Conservation (phyloP, 2,113 vertebrate genomes). For the Dipodomys ordii region DNA sequence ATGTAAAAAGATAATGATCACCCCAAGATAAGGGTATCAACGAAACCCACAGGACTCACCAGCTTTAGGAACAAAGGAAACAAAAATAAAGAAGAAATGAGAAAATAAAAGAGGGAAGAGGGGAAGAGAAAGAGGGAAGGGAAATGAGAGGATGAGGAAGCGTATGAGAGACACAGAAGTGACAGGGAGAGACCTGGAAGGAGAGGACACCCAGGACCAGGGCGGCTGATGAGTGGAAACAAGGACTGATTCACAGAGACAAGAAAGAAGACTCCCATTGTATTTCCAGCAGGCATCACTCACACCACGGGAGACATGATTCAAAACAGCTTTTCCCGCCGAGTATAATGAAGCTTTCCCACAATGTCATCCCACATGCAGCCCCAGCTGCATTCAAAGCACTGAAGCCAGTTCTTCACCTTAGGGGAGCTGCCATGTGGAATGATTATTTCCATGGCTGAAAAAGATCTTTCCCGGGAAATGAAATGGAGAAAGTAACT, state of each 20-base stretch:
- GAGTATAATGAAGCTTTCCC: background rate
- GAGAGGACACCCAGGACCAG: background rate
- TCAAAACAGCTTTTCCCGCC: constrained; percentile 39
- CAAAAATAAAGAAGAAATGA: background rate
- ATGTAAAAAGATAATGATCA: background rate
- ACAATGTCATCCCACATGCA: background rate
- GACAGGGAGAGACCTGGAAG: background rate
- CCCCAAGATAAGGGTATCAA: background rate
- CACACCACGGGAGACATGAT: background rate
- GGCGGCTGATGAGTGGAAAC: background rate
- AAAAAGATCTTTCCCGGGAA: constrained; percentile 54
- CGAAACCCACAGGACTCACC: background rate
- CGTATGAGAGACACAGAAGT: background rate
- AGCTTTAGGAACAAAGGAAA: background rate
- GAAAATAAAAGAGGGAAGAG: background rate
- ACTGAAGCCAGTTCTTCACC: background rate
- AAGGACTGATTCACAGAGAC: background rate
- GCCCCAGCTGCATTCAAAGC: background rate
- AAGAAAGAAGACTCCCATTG: constrained; percentile 5
- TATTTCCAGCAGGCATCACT: constrained; percentile 2
- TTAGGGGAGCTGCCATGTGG: background rate
- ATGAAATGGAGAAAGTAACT: constrained; percentile 10
- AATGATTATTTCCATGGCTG: constrained; percentile 41
- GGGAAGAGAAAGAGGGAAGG: background rate
- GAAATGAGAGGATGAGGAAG: too few relatives aligned